Evolutionary conservation across 2,113 vertebrate genomes (phyloP).

Genomic region (Bothrops jararaca): DNA sequence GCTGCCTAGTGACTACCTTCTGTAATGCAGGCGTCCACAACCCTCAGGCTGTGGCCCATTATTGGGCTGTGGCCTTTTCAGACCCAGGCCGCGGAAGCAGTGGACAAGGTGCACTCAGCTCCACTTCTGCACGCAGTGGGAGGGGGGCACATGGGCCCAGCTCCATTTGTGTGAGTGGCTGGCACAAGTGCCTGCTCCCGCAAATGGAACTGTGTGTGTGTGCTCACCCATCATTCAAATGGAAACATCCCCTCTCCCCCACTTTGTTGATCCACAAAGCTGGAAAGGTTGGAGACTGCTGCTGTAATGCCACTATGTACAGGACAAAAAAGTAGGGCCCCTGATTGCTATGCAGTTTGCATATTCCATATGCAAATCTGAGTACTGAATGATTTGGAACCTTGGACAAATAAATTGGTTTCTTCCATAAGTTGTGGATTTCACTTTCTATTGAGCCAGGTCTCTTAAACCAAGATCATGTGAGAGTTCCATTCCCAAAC

Average conservation of each 20-base stretch:
- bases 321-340: background rate
- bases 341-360: background rate
- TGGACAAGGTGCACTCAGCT: no score
- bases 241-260: background rate
- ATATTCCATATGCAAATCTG: background rate
- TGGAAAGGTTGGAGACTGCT: background rate
- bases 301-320: background rate
- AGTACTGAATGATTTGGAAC: background rate
- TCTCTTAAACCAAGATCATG: background rate
- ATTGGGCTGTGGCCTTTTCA: no score
- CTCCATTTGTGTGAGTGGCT: background rate
- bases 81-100: no score
- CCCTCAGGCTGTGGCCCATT: no score
- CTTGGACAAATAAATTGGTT: background rate
- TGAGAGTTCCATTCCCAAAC: background rate
- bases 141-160: no score
- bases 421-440: background rate
- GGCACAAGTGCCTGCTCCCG: background rate
- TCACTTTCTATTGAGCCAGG: background rate
- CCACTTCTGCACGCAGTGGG: no score
- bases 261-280: background rate
- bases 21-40: background rate
- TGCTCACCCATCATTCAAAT: background rate
- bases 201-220: background rate
- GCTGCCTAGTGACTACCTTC: background rate